Base-by-base conservation (phyloP, 2,113 vertebrate genomes). In the Pungitius pungitius region DNA sequence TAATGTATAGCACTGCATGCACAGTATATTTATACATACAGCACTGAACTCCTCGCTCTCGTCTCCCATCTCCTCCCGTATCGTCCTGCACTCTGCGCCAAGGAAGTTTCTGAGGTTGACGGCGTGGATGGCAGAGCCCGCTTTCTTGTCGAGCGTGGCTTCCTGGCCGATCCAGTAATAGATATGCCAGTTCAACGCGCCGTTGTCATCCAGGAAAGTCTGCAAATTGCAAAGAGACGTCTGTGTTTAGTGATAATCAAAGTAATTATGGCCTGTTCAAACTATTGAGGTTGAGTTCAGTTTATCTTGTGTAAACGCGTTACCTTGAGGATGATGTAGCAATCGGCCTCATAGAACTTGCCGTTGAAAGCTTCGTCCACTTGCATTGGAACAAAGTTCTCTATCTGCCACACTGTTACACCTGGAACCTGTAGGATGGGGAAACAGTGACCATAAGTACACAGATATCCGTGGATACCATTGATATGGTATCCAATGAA, bases 81-180 rank as follows among this genome's bases (percentile, higher is more conserved):
- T 91, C 0, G 95, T 95, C 73, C 97, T 93, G 84, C 96, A 95
- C 85, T 99, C 96, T 0, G 98, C 98, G 0, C 98, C 97, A 47
- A 99, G 93, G 88, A 94, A 96, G 83, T 99, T 99, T 7, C 98
- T 92, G 71, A 99, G 95, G 88, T 99, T 98, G 89, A 99, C 98
- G 0, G 98, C 95, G 0, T 99, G 98, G 87, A 99, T 99, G 87
- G 97, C 97, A 0, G 98, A 91, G 69, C 98, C 95, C 0, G 98
- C 98, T 79, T 99, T 99, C 93, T 99, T 99, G 90, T 99, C 98
- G 3, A 99, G 90, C 0, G 97, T 96, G 85, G 97, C 92, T 8
- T 97, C 96, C 90, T 97, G 96, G 1, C 98, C 98, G 0, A 99
- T 99, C 98, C 98, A 99, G 92, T 99, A 99, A 87, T 88, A 99